A percentile compares a stretch with the other conserved stretches of the same genome.
phyloP scores from a whole-genome alignment of 30 jellyfish, hydroid and myxozoan species.

The Rhopilema esculentum region DNA sequence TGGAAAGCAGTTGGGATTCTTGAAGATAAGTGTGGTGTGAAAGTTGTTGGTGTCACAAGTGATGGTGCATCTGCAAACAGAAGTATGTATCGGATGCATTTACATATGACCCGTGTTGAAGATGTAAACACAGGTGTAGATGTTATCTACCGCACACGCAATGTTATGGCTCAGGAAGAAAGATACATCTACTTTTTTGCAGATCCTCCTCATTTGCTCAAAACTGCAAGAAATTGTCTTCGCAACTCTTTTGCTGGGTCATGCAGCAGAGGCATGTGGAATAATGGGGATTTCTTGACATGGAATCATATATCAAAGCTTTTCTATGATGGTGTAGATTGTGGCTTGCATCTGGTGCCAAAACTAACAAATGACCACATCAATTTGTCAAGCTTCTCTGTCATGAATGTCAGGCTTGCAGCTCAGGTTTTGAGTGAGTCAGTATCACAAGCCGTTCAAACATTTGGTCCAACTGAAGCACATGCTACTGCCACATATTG shows the following conservation, averaged over 20 bases:
- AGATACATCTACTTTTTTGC: constrained; percentile 13
- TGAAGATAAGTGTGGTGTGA: constrained; percentile 15
- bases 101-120: constrained; percentile 31
- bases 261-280: constrained; percentile 63
- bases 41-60: constrained; percentile 72
- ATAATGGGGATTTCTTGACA: constrained; percentile 24
- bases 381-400: constrained; percentile 40
- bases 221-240: constrained; percentile 73
- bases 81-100: constrained; percentile 61
- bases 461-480: constrained; percentile 64
- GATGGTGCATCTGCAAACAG: constrained; percentile 76
- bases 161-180: constrained; percentile 3
- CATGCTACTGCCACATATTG: constrained; percentile 47
- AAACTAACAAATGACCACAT: constrained; percentile 44
- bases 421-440: constrained; percentile 74
- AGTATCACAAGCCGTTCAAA: constrained; percentile 33
- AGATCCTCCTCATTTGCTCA: constrained; percentile 65
- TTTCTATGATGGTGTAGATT: constrained; percentile 53
- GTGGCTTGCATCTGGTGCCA: constrained; percentile 62
- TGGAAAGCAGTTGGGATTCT: constrained; percentile 43
- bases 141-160: constrained; percentile 48
- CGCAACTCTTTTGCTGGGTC: constrained; percentile 52
- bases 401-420: constrained; percentile 67
- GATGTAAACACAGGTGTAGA: constrained; percentile 25
- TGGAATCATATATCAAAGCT: constrained; percentile 65